Percentiles rank a stretch among this genome's conserved stretches.
Conservation (phyloP, 2,888 invertebrate genomes). For the Pachliopta kotzebuea region DNA sequence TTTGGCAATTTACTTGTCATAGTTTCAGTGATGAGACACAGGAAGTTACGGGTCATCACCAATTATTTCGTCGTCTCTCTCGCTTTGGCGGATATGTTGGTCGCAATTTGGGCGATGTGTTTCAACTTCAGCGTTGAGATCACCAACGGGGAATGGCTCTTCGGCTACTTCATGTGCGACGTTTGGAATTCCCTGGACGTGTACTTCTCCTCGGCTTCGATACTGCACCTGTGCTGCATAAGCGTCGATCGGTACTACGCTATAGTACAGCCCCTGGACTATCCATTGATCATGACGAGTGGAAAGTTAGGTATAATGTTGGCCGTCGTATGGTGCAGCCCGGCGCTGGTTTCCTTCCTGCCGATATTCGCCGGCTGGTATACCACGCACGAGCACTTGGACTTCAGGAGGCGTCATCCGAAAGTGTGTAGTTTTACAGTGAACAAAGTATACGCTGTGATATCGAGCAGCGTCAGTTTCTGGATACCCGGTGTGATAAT, state of each 20-base stretch:
- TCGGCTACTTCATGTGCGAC: slow-evolving; percentile 95
- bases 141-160: slow-evolving; percentile 91
- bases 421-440: slow-evolving; percentile 91
- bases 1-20: slow-evolving; percentile 95
- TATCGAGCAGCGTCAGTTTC: slow-evolving; percentile 94
- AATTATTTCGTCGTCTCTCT: slow-evolving; percentile 98
- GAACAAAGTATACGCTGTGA: slow-evolving; percentile 91
- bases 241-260: slow-evolving; percentile 94
- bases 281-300: slow-evolving; percentile 95
- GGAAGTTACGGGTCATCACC: slow-evolving; percentile 88
- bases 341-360: slow-evolving; percentile 94
- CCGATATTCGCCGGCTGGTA: slow-evolving; percentile 98
- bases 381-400: slow-evolving; percentile 90
- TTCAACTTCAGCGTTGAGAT: slow-evolving; percentile 95
- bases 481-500: slow-evolving; percentile 97
- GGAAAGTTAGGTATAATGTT: slow-evolving; percentile 89
- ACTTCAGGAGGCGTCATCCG: slow-evolving; percentile 84
- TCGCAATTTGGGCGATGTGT: slow-evolving; percentile 96
- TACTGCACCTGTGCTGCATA: slow-evolving; percentile 96
- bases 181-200: slow-evolving; percentile 98
- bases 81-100: slow-evolving; percentile 96
- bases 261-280: slow-evolving; percentile 95
- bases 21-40: slow-evolving; percentile 86
- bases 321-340: slow-evolving; percentile 94
- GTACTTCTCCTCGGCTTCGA: slow-evolving; percentile 95